Base-by-base conservation (phyloP, 2,888 invertebrate species). In the Boloria euphrosyne region DNA sequence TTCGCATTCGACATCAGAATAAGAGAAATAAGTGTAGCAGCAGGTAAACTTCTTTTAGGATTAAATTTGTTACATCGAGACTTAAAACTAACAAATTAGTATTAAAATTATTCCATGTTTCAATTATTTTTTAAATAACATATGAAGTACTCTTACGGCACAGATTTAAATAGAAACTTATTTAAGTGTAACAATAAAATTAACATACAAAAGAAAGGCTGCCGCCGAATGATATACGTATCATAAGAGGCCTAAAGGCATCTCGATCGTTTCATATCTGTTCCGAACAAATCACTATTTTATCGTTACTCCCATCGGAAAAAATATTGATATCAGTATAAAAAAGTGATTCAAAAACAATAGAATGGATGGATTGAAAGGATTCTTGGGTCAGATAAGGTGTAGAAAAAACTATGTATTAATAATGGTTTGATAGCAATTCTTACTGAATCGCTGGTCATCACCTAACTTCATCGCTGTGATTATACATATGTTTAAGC, bases 251-350 rank as follows among this genome's bases (percentile, higher is more conserved):
- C 86, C 84, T 79, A 74, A 78, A 85, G 89, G 87, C 87, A 87
- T 85, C 82, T 81, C 80, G 71, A 71, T 72, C 78, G 78, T 75
- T 80, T 84, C 84, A 87, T 90, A 91, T 90, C 87, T 83, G 80
- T 83, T 86, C 80, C 74, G 88, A 88, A 90, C 90, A 90, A 91
- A 91, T 91, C 90, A 90, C 89, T 83, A 82, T 83, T 89, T 90
- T 91, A 91, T 91, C 91, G 84, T 78, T 81, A 81, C 83, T 80
- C 79, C 82, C 81, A 91, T 91, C 91, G 86, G 85, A 89, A 91
- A 91, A 92, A 91, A 89, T 87, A 89, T 89, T 87, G 89, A 89
- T 90, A 90, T 89, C 90, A 86, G 85, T 80, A 89, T 82, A 91
- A 92, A 90, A 87, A 90, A 90, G 85, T 82, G 85, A 78, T 79